phyloP scores from a whole-genome alignment of 2,797 vertebrate genomes.

The Podargus strigoides region DNA sequence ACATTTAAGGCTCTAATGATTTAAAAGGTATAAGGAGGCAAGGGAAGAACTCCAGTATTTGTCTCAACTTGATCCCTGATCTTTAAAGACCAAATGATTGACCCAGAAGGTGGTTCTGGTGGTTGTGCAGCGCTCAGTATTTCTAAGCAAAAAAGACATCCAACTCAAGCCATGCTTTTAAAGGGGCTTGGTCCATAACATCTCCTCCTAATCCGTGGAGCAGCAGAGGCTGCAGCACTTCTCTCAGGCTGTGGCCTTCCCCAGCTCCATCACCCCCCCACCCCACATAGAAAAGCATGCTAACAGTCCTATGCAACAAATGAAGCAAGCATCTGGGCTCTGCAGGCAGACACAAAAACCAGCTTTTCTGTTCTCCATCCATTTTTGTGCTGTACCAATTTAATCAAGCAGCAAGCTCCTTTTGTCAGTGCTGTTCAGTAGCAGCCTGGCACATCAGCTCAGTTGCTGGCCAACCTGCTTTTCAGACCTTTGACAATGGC shows the following conservation, averaged over 20 bases:
- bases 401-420: slow-evolving; percentile 3
- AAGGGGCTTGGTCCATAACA: background rate
- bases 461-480: background rate
- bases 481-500: background rate
- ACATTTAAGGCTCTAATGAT: background rate
- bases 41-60: background rate
- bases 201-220: too few species aligned
- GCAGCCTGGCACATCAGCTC: background rate
- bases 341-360: background rate
- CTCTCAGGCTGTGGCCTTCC: background rate
- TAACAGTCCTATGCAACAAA: background rate
- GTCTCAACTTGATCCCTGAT: background rate
- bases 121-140: background rate
- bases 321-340: background rate
- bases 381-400: background rate
- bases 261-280: rapidly evolving
- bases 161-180: background rate
- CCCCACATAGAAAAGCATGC: rapidly evolving
- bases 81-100: background rate
- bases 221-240: background rate
- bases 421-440: background rate
- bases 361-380: background rate
- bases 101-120: background rate
- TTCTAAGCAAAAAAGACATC: background rate
- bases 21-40: background rate